Evolutionary conservation across 2,888 invertebrate species (phyloP).

Genomic region (Tubulanus polymorphus): DNA sequence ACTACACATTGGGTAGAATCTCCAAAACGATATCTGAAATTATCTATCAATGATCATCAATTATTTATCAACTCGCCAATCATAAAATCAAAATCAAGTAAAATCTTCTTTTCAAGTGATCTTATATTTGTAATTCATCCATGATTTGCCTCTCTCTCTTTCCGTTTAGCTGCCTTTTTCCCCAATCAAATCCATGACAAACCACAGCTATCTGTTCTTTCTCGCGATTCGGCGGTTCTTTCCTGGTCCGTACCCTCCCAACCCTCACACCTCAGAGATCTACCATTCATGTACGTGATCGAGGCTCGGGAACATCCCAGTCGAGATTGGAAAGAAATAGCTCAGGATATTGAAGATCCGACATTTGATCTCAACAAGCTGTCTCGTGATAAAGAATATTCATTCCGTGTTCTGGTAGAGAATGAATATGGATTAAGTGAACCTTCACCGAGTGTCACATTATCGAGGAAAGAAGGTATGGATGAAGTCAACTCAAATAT

Average conservation of each 20-base stretch:
- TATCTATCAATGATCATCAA: no score
- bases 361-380: slow-evolving; percentile 17
- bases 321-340: slow-evolving; percentile 26
- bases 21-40: no score
- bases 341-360: slow-evolving; percentile 3
- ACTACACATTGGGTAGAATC: no score
- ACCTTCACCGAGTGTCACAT: slow-evolving; percentile 69
- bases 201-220: background rate
- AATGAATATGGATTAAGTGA: slow-evolving; percentile 95
- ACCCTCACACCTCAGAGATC: slow-evolving; percentile 11
- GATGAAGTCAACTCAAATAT: no score
- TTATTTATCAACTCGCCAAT: no score
- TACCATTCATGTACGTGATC: slow-evolving; percentile 64
- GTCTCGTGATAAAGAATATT: slow-evolving; percentile 70
- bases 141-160: no score
- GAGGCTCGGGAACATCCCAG: slow-evolving; percentile 33
- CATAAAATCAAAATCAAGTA: no score
- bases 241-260: slow-evolving; percentile 20
- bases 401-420: slow-evolving; percentile 90
- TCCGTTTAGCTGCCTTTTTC: background rate
- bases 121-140: no score
- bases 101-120: no score
- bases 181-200: background rate
- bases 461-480: slow-evolving; percentile 14
- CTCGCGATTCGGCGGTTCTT: background rate